A percentile compares a stretch with the other conserved stretches of the same genome.
Evolutionary conservation across 2,113 vertebrate genomes (phyloP).

Genomic region (Apodemus sylvaticus): DNA sequence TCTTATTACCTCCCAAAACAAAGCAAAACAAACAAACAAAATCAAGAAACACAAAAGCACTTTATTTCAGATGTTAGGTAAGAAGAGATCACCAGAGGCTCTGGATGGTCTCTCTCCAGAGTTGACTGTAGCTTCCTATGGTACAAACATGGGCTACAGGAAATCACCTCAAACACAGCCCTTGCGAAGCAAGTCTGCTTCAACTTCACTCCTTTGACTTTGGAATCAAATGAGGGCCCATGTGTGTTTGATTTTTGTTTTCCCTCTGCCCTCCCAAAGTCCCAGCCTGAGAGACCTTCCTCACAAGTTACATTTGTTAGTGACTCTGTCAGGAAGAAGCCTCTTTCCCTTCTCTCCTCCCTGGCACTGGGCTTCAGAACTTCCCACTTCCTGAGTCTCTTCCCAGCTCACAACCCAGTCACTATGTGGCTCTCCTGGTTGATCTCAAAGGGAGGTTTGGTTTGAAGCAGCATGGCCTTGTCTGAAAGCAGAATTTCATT

Average conservation of each 20-base stretch:
- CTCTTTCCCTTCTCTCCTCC: background rate
- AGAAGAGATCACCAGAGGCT: conserved; percentile 25
- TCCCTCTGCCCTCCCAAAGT: background rate
- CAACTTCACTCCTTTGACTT: background rate
- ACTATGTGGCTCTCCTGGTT: background rate
- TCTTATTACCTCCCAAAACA: background rate
- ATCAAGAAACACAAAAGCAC: background rate
- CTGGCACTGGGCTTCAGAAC: background rate
- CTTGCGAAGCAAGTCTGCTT: background rate
- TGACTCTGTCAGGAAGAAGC: background rate
- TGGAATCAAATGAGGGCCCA: background rate
- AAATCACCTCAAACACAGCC: background rate
- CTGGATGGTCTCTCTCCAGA: background rate
- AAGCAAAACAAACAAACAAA: background rate
- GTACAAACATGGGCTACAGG: background rate
- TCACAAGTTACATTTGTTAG: conserved; percentile 45
- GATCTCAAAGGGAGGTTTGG: background rate
- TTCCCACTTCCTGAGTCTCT: background rate
- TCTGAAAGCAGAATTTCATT: conserved; percentile 37
- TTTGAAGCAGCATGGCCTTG: conserved; percentile 16
- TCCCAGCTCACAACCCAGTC: background rate
- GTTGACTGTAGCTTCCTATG: background rate
- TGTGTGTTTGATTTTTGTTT: background rate
- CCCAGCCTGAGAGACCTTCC: background rate
- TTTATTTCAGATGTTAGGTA: background rate